Evolutionary conservation across 2,888 invertebrate genomes (phyloP).

Genomic region (Harpalus rufipes): DNA sequence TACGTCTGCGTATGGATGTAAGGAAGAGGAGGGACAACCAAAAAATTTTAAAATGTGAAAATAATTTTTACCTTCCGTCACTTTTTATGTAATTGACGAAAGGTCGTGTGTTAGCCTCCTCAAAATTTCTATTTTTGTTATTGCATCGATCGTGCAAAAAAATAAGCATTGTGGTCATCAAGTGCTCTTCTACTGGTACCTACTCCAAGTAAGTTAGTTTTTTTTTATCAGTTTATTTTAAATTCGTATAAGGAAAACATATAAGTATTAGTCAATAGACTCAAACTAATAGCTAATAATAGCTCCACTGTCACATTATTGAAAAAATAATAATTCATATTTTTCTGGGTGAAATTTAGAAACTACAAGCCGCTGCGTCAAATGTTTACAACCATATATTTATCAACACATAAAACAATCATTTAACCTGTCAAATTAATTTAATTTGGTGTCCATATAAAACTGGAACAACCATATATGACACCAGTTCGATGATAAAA

Average conservation of each 20-base stretch:
- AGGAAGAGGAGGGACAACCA: no score
- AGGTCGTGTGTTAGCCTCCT: no score
- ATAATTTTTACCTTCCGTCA: no score
- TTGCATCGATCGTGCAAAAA: no score
- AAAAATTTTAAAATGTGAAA: no score
- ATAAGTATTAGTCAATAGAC: not conserved
- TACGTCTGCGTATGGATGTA: no score
- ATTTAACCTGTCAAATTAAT: constrained; percentile 48
- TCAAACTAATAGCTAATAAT: constrained; percentile 1
- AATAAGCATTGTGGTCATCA: no score
- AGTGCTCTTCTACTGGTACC: no score
- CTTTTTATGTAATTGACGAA: no score
- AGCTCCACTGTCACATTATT: not conserved
- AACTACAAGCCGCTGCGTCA: constrained; percentile 19
- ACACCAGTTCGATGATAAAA: constrained; percentile 11
- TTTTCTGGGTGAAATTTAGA: constrained; percentile 22
- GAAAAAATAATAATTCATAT: not conserved
- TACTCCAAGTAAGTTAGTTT: no score
- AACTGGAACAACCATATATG: constrained; percentile 44
- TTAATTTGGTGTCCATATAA: constrained; percentile 44
- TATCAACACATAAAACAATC: constrained; percentile 36
- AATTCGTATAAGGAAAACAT: not conserved
- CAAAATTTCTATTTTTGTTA: no score
- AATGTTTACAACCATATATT: constrained; percentile 23
- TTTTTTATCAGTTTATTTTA: no score